phyloP scores from a whole-genome alignment of 2,888 invertebrate species.

The Protonemura montana region DNA sequence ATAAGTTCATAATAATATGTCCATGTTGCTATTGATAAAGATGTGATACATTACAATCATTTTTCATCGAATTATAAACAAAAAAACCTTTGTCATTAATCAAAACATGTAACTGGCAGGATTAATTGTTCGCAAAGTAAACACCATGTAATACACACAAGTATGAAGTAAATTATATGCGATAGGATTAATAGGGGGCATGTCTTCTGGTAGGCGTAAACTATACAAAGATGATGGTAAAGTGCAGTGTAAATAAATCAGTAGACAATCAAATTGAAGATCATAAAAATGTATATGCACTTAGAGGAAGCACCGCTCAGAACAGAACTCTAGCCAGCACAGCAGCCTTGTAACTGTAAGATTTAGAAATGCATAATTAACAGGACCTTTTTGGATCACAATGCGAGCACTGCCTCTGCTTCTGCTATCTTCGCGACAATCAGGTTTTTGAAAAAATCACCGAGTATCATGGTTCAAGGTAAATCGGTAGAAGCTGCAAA shows the following conservation, averaged over 20 bases:
- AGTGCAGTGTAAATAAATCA: background rate
- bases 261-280: background rate
- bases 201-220: background rate
- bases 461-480: background rate
- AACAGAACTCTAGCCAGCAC: background rate
- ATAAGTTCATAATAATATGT: background rate
- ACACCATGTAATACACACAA: background rate
- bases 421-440: background rate
- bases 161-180: background rate
- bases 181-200: background rate
- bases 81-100: background rate
- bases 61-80: background rate
- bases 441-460: background rate
- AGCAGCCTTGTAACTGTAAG: background rate
- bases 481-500: background rate
- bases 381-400: background rate
- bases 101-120: background rate
- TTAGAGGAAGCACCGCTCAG: background rate
- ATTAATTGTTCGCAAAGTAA: background rate
- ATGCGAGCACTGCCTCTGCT: background rate
- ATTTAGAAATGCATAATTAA: background rate
- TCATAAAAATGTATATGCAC: background rate
- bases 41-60: background rate
- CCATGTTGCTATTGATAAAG: background rate
- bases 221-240: background rate